Conservation (phyloP, 2,113 vertebrate species). For the Sterrhoptilus dennistouni region DNA sequence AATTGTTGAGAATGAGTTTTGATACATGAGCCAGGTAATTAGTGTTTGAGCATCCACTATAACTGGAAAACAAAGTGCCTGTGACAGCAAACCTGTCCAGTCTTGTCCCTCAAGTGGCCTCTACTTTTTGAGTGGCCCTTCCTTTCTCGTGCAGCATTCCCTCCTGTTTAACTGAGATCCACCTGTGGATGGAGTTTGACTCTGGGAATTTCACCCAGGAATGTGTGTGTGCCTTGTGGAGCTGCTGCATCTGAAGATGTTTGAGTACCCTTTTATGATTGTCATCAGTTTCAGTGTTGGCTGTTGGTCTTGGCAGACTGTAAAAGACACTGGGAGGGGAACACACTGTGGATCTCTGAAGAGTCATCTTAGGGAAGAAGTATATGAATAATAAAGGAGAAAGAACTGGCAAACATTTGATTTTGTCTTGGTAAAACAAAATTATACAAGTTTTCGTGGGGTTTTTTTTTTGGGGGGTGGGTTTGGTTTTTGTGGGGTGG, state of each 20-base stretch:
- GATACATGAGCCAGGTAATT: neutral
- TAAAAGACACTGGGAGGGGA: neutral
- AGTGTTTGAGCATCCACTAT: neutral
- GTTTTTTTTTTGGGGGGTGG: too few species aligned
- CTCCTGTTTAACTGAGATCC: neutral
- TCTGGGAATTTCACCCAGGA: neutral
- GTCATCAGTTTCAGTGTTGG: neutral
- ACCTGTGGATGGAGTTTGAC: neutral
- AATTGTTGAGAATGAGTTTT: neutral
- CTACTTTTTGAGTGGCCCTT: neutral
- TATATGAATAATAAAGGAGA: neutral
- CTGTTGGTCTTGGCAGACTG: neutral
- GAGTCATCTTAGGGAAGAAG: neutral
- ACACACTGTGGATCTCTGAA: neutral
- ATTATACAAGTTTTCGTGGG: neutral
- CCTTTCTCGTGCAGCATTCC: neutral
- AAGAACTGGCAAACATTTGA: neutral
- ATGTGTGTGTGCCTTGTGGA: accelerated
- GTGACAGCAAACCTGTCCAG: neutral
- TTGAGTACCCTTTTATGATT: accelerated
- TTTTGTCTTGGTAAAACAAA: neutral
- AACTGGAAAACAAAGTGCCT: neutral
- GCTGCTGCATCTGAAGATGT: neutral
- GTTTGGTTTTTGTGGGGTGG: too few species aligned
- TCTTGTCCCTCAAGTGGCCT: neutral